Conservation (phyloP, 2,797 vertebrate genomes). For the Pipistrellus pipistrellus region DNA sequence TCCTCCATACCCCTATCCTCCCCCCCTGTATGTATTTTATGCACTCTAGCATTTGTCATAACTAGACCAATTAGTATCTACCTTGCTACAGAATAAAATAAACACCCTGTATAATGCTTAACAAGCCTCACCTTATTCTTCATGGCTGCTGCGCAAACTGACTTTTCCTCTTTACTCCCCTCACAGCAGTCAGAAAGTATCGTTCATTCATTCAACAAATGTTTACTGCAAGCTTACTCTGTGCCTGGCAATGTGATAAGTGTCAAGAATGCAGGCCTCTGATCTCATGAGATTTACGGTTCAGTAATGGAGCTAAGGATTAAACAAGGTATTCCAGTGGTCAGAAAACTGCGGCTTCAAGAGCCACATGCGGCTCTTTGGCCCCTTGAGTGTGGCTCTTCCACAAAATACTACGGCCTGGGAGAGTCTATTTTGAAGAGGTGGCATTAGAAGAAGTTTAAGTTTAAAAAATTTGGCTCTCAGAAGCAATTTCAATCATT, state of each 20-base stretch:
- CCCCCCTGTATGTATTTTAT: background rate
- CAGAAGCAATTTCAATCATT: too few relatives aligned
- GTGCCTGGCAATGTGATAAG: too few relatives aligned
- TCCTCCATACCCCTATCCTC: background rate
- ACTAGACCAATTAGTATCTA: background rate
- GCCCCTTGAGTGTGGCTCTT: too few relatives aligned
- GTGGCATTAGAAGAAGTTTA: too few relatives aligned
- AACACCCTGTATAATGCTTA: background rate
- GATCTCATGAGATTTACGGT: background rate
- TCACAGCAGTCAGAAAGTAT: constrained; percentile 9
- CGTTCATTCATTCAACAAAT: background rate
- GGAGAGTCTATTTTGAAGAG: too few relatives aligned
- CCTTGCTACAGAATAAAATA: background rate
- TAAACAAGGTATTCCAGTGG: background rate
- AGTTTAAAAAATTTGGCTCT: too few relatives aligned
- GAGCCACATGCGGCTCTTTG: too few relatives aligned
- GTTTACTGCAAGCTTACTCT: background rate
- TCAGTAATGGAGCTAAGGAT: background rate
- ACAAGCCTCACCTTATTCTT: background rate
- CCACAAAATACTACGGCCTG: too few relatives aligned
- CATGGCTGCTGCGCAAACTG: background rate
- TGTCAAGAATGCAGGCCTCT: background rate
- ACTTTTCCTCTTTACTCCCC: background rate
- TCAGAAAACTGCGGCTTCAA: too few relatives aligned
- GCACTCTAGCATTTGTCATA: background rate